phyloP scores from a whole-genome alignment of 1,140 invertebrate genomes.

The Yoshiicerus persimilis region DNA sequence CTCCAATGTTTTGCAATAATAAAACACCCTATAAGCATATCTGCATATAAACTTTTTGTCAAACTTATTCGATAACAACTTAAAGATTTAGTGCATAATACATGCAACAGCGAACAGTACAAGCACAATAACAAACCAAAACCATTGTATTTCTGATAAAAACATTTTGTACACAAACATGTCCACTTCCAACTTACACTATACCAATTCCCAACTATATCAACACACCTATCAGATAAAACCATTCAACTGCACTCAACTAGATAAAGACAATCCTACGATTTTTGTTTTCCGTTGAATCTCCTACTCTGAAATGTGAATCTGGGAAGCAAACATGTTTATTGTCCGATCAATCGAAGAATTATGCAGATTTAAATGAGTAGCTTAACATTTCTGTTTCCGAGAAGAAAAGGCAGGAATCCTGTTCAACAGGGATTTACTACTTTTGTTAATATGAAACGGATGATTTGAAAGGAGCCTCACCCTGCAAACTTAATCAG shows the following conservation, averaged over 20 bases:
- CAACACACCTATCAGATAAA: not conserved
- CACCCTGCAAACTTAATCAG: not conserved
- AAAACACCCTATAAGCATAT: constrained; percentile 9
- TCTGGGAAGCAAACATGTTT: not conserved
- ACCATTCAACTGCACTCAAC: not conserved
- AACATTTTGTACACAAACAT: not conserved
- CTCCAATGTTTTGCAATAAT: not conserved
- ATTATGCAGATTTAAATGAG: not conserved
- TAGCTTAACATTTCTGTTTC: not conserved
- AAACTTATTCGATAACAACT: constrained; percentile 6
- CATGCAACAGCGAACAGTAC: not conserved
- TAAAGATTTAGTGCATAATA: not conserved
- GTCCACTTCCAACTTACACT: not conserved
- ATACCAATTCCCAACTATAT: not conserved
- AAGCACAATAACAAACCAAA: not conserved
- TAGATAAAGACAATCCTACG: too few species aligned
- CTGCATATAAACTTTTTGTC: not conserved
- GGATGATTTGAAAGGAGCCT: not conserved
- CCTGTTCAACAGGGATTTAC: not conserved
- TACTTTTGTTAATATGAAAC: not conserved
- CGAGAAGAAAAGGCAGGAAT: not conserved
- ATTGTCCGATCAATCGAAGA: not conserved
- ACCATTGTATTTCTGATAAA: not conserved
- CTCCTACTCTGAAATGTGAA: not conserved
- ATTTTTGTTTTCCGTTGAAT: not conserved